Evolutionary conservation across 2,888 invertebrate species (phyloP).

Genomic region (Dicranocentrus wangi): DNA sequence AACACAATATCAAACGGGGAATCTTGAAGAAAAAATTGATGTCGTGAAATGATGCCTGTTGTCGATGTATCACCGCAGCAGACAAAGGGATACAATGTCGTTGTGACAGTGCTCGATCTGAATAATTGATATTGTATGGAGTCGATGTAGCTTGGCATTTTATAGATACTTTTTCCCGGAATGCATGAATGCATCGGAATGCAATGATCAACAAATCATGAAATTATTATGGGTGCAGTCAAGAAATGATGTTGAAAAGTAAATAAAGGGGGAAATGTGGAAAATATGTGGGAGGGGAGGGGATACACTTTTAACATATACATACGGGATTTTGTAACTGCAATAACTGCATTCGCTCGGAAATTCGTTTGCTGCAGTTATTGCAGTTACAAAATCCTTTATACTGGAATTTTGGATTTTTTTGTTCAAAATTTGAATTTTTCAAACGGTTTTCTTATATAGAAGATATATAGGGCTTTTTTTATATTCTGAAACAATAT

Average conservation of each 20-base stretch:
- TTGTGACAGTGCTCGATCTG: conserved; percentile 50
- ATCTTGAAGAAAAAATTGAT: conserved; percentile 2
- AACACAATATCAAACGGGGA: conserved; percentile 39
- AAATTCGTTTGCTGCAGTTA: too few species aligned
- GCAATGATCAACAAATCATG: conserved; percentile 56
- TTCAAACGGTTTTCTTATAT: too few species aligned
- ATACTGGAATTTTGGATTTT: too few species aligned
- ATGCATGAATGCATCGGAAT: conserved; percentile 33
- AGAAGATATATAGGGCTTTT: too few species aligned
- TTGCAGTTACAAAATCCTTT: too few species aligned
- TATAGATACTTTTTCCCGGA: neutral
- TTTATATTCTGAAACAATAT: too few species aligned
- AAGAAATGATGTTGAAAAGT: conserved; percentile 3
- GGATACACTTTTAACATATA: too few species aligned
- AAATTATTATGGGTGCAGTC: conserved; percentile 36
- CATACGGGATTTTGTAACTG: too few species aligned
- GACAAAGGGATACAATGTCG: conserved; percentile 28
- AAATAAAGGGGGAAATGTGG: neutral
- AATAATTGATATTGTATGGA: conserved; percentile 57
- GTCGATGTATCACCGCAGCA: conserved; percentile 44
- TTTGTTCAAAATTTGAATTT: too few species aligned
- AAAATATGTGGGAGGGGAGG: neutral
- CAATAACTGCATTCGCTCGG: too few species aligned
- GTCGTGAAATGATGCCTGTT: conserved; percentile 39
- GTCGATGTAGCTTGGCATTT: conserved; percentile 20